Conservation (phyloP, 2,888 invertebrate genomes). For the Plagodis pulveraria region DNA sequence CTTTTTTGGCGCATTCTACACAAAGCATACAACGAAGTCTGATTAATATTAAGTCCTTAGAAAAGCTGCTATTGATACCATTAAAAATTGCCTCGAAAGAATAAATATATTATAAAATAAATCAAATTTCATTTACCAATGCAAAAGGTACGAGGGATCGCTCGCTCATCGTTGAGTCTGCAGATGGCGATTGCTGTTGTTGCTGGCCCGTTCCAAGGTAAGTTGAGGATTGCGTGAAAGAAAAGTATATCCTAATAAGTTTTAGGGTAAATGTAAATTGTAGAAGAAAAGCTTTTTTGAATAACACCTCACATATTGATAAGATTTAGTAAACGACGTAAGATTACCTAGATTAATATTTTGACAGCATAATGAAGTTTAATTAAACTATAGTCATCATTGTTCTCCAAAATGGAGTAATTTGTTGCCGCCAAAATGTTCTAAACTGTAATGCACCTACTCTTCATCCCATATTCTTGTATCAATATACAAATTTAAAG, state of each 20-base stretch:
- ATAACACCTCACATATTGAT: too few relatives aligned
- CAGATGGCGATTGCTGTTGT: slow-evolving; percentile 81
- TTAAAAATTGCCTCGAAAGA: not conserved
- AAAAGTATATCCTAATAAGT: slow-evolving; percentile 51
- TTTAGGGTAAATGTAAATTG: not conserved
- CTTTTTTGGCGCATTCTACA: not conserved
- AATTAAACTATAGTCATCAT: too few relatives aligned
- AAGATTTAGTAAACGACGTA: too few relatives aligned
- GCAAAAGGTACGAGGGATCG: slow-evolving; percentile 80
- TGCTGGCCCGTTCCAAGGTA: slow-evolving; percentile 66
- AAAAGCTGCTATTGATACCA: slow-evolving; percentile 35
- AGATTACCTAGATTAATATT: too few relatives aligned
- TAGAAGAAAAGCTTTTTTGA: too few relatives aligned
- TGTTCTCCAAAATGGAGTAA: too few relatives aligned
- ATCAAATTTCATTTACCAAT: slow-evolving; percentile 82
- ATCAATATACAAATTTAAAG: too few relatives aligned
- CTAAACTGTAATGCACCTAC: too few relatives aligned
- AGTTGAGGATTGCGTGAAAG: slow-evolving; percentile 59
- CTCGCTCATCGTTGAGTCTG: slow-evolving; percentile 83
- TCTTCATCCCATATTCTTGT: too few relatives aligned
- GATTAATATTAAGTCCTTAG: slow-evolving; percentile 68
- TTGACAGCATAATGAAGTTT: too few relatives aligned
- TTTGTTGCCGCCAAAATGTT: too few relatives aligned
- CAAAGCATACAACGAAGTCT: slow-evolving; percentile 19
- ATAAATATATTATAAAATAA: slow-evolving; percentile 71